Conservation (phyloP, 2,888 invertebrate species). For the Lasioglossum malachurum region DNA sequence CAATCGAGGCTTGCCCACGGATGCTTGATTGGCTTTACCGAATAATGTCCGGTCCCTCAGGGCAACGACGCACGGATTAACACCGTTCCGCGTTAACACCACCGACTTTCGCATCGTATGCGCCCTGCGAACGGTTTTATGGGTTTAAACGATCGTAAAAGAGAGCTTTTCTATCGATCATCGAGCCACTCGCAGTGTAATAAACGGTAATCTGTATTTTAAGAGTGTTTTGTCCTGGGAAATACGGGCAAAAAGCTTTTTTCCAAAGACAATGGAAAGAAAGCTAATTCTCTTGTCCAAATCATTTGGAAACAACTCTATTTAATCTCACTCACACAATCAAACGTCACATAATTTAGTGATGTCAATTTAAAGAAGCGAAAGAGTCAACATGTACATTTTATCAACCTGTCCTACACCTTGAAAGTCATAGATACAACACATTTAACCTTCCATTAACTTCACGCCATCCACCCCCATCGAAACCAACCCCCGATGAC, state of each 20-base stretch:
- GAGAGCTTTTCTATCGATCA: background rate
- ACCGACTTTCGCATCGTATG: background rate
- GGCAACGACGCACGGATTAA: constrained; percentile 72
- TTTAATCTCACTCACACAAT: background rate
- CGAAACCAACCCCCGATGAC: background rate
- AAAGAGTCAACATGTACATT: background rate
- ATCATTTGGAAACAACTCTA: background rate
- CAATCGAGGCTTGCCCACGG: constrained; percentile 71
- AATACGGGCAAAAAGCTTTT: background rate
- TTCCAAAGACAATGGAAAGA: background rate
- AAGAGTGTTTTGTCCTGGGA: background rate
- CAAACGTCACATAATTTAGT: too few species aligned
- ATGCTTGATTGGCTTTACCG: constrained; percentile 76
- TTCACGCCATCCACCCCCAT: background rate
- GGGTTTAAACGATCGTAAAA: constrained; percentile 30
- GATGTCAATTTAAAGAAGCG: background rate
- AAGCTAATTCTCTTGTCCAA: background rate
- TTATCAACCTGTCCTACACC: background rate
- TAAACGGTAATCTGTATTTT: background rate
- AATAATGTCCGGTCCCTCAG: constrained; percentile 71
- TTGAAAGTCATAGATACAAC: background rate
- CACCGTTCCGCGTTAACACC: constrained; percentile 56
- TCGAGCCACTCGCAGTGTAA: background rate
- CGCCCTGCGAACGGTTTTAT: constrained; percentile 17
- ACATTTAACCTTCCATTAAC: background rate